Evolutionary conservation across 2,888 invertebrate genomes (phyloP), one percentile per base, ranked within the genome.

Genomic region (Machimus atricapillus): DNA sequence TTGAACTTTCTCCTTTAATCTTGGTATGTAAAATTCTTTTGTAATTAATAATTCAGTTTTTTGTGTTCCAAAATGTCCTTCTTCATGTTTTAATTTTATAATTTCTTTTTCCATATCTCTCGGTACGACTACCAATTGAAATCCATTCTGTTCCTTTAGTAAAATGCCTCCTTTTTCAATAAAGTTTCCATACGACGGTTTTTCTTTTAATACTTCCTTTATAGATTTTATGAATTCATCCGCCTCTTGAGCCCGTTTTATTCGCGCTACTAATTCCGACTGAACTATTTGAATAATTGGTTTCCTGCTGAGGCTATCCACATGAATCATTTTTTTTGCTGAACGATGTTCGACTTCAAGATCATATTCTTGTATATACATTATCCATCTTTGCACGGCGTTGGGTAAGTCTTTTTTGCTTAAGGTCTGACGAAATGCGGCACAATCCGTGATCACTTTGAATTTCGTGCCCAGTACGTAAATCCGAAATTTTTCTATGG

Each of bases 81-180:
- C 74, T 7, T 88, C 85, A 34, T 88, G 88, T 19, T 78, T 56
- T n/a, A n/a, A 46, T 23, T 43, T 85, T 14, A 87, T 87, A 27
- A 87, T 85, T 52, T 88, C 85, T 14, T 66, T 87, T 52, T 88
- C 83, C 87, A 87, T 87, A 6, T 27, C 58, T 37, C 73, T 85
- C 23, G 87, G 88, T 1, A 86, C 81, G 3, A 87, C 87, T 31
- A 87, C 3, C 19, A 88, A 31, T 8, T 87, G 73, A 5, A 43
- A 74, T 16, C 74, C 66, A 34, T 86, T 73, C 3, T 82, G 8
- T 7, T 43, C 19, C 86, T 88, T 85, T 37, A 85, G 31, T 37
- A 85, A 23, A 3, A 74, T 14, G 1, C 37, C 37, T 0, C 78
- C 37, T 40, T 78, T 40, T 40, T 37, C 37, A n/a, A 40, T 4